Percentiles rank a stretch among this genome's conserved stretches.
Conservation (phyloP, 2,888 invertebrate species). For the Myopa testacea region DNA sequence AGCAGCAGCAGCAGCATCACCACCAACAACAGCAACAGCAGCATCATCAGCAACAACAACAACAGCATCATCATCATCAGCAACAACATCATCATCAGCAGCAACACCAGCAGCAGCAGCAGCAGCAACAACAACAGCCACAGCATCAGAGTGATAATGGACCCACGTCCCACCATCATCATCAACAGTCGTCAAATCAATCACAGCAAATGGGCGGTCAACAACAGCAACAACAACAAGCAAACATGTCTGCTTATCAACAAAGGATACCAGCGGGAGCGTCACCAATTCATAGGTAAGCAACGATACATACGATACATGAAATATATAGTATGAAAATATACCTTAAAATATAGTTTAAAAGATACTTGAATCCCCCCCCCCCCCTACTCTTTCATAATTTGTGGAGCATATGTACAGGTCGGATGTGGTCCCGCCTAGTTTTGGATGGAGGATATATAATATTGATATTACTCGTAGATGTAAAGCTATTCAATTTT, state of each 20-base stretch:
- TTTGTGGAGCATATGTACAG: background rate
- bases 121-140: conserved; percentile 43
- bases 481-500: too few species aligned
- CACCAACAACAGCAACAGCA: conserved; percentile 41
- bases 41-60: conserved; percentile 44
- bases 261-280: conserved; percentile 67
- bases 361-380: background rate
- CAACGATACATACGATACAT: background rate
- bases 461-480: too few species aligned
- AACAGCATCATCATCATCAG: conserved; percentile 46
- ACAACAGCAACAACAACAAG: conserved; percentile 54
- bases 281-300: conserved; percentile 69
- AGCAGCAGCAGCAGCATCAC: conserved; percentile 48
- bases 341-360: background rate
- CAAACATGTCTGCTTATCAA: conserved; percentile 67
- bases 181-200: conserved; percentile 47
- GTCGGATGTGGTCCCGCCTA: background rate
- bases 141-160: background rate
- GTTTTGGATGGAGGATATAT: too few species aligned
- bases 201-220: conserved; percentile 56
- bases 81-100: conserved; percentile 52
- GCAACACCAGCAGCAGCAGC: conserved; percentile 47
- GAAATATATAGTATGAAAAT: background rate
- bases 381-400: background rate
- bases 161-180: conserved; percentile 45